phyloP scores from a whole-genome alignment of 2,113 vertebrate species.

The Oreotrochilus melanogaster region DNA sequence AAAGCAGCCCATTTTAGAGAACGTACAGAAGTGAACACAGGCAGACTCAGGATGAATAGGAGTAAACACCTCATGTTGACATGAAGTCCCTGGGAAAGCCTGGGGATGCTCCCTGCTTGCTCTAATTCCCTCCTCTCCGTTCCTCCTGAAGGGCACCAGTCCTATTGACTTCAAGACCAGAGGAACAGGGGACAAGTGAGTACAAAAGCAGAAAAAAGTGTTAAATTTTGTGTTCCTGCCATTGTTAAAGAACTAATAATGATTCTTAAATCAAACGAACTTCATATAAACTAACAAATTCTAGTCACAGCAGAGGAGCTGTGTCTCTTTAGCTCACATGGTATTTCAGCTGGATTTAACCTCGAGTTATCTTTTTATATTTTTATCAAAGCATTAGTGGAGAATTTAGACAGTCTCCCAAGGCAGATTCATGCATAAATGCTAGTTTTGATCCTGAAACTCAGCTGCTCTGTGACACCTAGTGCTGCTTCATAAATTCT shows the following conservation, averaged over 20 bases:
- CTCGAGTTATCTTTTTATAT: not conserved
- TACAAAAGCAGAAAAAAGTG: not conserved
- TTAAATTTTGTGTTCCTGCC: not conserved
- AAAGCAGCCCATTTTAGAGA: not conserved
- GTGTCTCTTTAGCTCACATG: not conserved
- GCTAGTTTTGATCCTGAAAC: not conserved
- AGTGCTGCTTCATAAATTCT: not conserved
- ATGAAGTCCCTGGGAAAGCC: not conserved
- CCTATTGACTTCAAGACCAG: accelerated
- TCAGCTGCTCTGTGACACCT: not conserved
- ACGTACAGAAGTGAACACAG: accelerated
- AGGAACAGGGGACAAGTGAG: not conserved
- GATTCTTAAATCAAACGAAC: not conserved
- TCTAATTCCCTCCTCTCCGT: not conserved
- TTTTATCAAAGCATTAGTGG: not conserved
- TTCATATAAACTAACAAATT: not conserved
- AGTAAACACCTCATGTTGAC: accelerated
- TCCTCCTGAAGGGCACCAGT: not conserved
- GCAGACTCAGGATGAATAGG: not conserved
- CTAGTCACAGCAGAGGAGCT: not conserved
- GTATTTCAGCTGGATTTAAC: not conserved
- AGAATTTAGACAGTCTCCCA: not conserved
- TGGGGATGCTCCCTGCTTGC: not conserved
- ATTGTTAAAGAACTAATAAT: not conserved
- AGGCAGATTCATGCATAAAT: not conserved